phyloP scores from a whole-genome alignment of 2,888 invertebrate genomes.

The Eupithecia dodoneata region DNA sequence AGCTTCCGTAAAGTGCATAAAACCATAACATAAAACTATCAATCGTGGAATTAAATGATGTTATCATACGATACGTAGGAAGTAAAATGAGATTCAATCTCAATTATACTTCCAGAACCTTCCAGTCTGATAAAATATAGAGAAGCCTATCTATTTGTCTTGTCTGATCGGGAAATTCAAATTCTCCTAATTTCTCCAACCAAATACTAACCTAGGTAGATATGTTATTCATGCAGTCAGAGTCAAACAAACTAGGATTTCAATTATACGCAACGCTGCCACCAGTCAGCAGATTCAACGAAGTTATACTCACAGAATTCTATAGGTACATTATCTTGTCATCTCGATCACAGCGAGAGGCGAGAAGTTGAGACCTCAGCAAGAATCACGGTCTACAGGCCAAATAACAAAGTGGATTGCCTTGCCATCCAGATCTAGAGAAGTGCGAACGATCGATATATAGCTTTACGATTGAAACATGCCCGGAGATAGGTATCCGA shows the following conservation, averaged over 20 bases:
- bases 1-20: neutral
- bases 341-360: conserved; percentile 21
- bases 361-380: conserved; percentile 32
- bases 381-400: conserved; percentile 31
- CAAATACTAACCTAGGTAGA: conserved; percentile 15
- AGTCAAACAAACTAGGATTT: conserved; percentile 37
- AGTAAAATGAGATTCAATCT: neutral
- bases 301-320: conserved; percentile 32
- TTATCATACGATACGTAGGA: neutral
- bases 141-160: conserved; percentile 16
- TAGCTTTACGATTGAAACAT: conserved; percentile 52
- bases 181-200: conserved; percentile 29
- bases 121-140: neutral
- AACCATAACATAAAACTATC: neutral
- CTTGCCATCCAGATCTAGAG: conserved; percentile 43
- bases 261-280: conserved; percentile 41
- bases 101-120: neutral
- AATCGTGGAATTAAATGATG: neutral
- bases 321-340: conserved; percentile 33
- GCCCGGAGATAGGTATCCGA: conserved; percentile 50
- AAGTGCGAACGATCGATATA: conserved; percentile 49
- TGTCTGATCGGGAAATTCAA: conserved; percentile 29
- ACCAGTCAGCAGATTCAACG: conserved; percentile 36
- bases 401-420: conserved; percentile 47
- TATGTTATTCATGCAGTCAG: conserved; percentile 29